These are phyloP conservation scores for Elaphurus davidianus DNA, from an alignment of 2,113 vertebrate species.

Conservation along the genomic window DNA sequence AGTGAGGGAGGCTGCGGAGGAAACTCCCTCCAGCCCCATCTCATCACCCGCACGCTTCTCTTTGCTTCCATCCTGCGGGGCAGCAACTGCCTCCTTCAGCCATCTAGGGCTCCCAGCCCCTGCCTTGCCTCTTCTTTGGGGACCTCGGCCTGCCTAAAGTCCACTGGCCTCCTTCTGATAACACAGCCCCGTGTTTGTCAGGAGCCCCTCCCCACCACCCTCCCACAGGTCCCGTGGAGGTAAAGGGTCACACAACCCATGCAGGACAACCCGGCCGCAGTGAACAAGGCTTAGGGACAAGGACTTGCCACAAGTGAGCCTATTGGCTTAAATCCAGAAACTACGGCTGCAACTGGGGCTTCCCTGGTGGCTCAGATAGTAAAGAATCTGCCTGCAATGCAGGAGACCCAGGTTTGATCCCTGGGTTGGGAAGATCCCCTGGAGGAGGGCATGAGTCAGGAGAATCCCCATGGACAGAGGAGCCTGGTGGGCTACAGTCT, in stretches of 20 bases:
- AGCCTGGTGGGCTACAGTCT: not conserved
- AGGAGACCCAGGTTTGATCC: not conserved
- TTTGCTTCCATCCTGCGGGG: not conserved
- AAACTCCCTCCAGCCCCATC: not conserved
- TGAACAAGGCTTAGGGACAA: not conserved
- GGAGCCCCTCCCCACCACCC: not conserved
- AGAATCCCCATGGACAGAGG: not conserved
- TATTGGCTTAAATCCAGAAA: not conserved
- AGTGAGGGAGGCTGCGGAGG: not conserved
- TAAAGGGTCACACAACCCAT: not conserved
- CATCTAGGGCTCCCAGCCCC: not conserved
- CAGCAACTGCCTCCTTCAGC: not conserved
- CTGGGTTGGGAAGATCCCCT: not conserved
- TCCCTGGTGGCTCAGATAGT: not conserved
- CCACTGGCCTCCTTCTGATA: no score
- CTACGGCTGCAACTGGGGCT: not conserved
- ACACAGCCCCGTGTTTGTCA: not conserved
- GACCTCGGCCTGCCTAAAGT: accelerated
- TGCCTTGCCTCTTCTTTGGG: not conserved
- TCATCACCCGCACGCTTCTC: not conserved
- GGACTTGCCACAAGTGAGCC: not conserved
- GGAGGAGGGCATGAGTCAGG: not conserved
- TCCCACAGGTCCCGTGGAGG: no score
- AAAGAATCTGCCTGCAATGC: not conserved
- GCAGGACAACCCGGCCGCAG: not conserved